These are phyloP conservation scores for Cryptophagus acutangulus DNA, from an alignment of 2,888 invertebrate species.

Conservation along the genomic window DNA sequence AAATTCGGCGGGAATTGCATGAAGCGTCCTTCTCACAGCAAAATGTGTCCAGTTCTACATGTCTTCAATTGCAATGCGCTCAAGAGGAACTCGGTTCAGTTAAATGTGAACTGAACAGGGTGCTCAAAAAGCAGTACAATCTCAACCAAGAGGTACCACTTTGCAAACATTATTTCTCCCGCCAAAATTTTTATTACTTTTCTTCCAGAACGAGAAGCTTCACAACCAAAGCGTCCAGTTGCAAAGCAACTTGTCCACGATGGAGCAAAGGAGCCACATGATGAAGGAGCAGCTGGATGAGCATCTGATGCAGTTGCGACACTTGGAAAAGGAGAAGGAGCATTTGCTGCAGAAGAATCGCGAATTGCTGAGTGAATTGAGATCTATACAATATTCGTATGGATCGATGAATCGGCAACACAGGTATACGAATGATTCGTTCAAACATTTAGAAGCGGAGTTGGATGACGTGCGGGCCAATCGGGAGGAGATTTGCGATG, in stretches of 20 bases:
- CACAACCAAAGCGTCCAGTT: constrained; percentile 33
- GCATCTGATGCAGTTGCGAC: constrained; percentile 32
- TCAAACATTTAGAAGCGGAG: constrained; percentile 39
- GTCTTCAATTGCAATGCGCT: constrained; percentile 28
- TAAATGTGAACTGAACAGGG: constrained; percentile 36
- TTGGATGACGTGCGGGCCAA: constrained; percentile 35
- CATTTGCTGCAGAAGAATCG: constrained; percentile 34
- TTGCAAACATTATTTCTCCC: constrained; percentile 2
- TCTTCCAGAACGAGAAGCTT: constrained; percentile 39
- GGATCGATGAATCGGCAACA: constrained; percentile 29
- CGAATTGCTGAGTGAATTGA: constrained; percentile 35
- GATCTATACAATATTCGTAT: constrained; percentile 33
- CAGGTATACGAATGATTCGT: constrained; percentile 34
- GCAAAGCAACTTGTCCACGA: constrained; percentile 26
- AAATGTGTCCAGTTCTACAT: constrained; percentile 27
- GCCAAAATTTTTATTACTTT: neutral
- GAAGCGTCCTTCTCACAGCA: constrained; percentile 27
- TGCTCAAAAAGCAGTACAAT: constrained; percentile 33
- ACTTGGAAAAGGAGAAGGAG: constrained; percentile 34
- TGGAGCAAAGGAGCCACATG: constrained; percentile 34
- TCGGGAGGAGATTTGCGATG: constrained; percentile 41
- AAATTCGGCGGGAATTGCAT: constrained; percentile 27
- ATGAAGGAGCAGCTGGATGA: constrained; percentile 38
- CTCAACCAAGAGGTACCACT: constrained; percentile 35
- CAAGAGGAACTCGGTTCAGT: constrained; percentile 37